phyloP scores from a whole-genome alignment of 2,888 invertebrate genomes.

The Andrena praecox region DNA sequence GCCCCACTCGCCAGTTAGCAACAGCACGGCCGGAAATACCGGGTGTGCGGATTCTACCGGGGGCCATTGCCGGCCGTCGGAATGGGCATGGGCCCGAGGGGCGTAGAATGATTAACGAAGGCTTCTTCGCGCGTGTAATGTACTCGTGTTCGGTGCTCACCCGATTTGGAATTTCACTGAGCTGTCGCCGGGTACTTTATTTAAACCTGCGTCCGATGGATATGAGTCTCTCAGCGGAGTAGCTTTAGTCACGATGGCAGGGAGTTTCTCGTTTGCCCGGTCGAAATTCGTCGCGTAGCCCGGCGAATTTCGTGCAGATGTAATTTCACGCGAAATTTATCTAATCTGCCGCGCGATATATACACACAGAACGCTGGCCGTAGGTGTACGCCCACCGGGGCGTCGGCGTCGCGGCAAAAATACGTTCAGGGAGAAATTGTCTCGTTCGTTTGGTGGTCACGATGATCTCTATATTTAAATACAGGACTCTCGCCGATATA shows the following conservation, averaged over 20 bases:
- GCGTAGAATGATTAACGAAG: constrained; percentile 41
- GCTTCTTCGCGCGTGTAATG: constrained; percentile 16
- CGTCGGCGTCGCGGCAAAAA: constrained; percentile 21
- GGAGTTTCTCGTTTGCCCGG: background rate
- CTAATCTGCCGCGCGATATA: constrained; percentile 46
- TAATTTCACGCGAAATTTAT: constrained; percentile 57
- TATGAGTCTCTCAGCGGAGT: no score
- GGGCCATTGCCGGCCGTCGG: constrained; percentile 28
- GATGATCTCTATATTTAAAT: background rate
- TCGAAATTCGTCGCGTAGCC: background rate
- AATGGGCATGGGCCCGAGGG: constrained; percentile 49
- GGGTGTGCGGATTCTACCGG: constrained; percentile 76
- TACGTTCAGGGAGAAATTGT: background rate
- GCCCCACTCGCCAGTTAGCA: constrained; percentile 75
- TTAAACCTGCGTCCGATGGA: no score
- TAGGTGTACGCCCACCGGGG: constrained; percentile 53
- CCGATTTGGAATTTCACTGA: no score
- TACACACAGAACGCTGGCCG: background rate
- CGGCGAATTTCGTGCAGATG: constrained; percentile 31
- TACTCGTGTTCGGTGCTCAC: background rate
- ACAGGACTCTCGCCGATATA: background rate
- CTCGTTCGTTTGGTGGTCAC: background rate
- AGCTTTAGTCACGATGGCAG: no score
- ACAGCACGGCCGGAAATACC: constrained; percentile 79
- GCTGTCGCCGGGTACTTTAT: no score